Evolutionary conservation across 2,888 invertebrate species (phyloP), one percentile per base, ranked within the genome.

Genomic region (Mantis religiosa): DNA sequence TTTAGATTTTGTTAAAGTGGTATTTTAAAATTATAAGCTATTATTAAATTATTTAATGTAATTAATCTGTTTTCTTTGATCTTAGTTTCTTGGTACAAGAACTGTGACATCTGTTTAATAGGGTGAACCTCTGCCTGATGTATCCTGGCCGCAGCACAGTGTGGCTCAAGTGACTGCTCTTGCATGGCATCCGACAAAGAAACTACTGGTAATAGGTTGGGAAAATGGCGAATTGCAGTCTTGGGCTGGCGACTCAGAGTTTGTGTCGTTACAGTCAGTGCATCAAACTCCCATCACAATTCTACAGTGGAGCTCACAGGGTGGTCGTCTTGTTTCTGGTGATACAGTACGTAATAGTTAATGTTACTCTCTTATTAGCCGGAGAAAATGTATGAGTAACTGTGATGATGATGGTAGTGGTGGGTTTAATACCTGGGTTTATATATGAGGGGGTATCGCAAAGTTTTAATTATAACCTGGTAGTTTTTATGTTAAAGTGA

Each of bases 151-250:
- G 2, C 95, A 96, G 84, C 96, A 97, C 91, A 93, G 96, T 34
- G 96, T 96, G 27, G 96, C 97, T 88, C 97, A 97, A 94, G 97
- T 97, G 0, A 97, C 97, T 27, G 95, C 97, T 2, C 92, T 98
- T 81, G 95, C 96, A 4, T 99, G 99, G 99, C 99, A 99, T 93
- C 98, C 99, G 0, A 96, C 96, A 87, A 95, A 96, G 92, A 96
- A 96, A 89, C 94, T 98, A 89, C 93, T 99, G 88, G 97, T 97
- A 2, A 96, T 97, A 83, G 98, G 98, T 7, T 99, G 98, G 98
- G 98, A 98, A 93, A 98, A 96, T 92, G 99, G 99, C 14, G 98
- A 98, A 92, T 94, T 99, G 8, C 95, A 96, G 91, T 95, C 98
- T 83, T 98, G 98, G 97, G 95, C 96, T 91, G 96, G 96, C 90